Conservation (phyloP, 2,113 vertebrate genomes). For the Leucopsar rothschildi region DNA sequence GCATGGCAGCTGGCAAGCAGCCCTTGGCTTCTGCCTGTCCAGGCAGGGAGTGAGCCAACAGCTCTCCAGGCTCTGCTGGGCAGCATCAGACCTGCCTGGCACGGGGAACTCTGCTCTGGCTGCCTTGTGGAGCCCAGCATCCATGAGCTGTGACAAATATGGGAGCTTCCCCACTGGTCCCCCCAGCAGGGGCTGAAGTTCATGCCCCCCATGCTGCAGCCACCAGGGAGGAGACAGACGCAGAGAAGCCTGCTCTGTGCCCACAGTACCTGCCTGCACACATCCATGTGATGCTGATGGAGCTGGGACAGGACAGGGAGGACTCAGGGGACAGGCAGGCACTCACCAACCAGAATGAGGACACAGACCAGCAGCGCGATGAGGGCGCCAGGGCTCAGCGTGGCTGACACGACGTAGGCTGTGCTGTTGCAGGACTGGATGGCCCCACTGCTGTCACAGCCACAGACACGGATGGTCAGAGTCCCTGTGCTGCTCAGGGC, state of each 20-base stretch:
- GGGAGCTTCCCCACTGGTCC: not conserved
- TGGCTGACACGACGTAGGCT: constrained; percentile 84
- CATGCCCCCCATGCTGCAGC: not conserved
- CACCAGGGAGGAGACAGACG: not conserved
- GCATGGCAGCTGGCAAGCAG: not conserved
- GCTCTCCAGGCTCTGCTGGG: not conserved
- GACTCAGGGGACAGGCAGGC: not conserved
- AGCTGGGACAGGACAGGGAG: not conserved
- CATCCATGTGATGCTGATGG: not conserved
- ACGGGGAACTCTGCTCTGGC: not conserved
- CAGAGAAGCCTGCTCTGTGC: not conserved
- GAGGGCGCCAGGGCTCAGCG: constrained; percentile 93
- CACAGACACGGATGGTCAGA: constrained; percentile 91
- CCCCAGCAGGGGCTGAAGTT: not conserved
- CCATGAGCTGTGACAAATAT: not conserved
- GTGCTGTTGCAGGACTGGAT: constrained; percentile 97
- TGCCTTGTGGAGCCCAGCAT: not conserved
- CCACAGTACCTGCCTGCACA: not conserved
- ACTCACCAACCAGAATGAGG: constrained; percentile 96
- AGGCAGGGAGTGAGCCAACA: not conserved
- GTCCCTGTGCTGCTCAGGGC: constrained; percentile 95
- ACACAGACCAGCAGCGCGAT: constrained; percentile 93
- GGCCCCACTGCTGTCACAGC: constrained; percentile 86
- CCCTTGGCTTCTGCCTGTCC: not conserved
- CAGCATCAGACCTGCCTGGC: not conserved